Base-by-base conservation (phyloP, 2,888 invertebrate species). In the Metopia argyrocephala region DNA sequence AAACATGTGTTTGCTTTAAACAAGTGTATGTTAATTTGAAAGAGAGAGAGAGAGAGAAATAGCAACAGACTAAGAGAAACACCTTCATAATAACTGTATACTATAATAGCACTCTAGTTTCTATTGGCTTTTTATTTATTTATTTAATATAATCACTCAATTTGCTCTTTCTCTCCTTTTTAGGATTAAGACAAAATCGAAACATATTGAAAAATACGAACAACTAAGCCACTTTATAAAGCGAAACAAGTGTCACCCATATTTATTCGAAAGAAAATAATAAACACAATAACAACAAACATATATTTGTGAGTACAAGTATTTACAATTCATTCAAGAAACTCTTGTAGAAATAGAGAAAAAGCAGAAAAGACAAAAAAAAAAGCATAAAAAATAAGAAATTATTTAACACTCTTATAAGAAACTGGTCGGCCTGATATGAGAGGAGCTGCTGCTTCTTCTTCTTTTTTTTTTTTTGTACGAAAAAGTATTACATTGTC, bases 341-440 rank as follows among this genome's bases (percentile, higher is more conserved):
- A 50, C 20, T 54, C 18, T 48, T 28, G 4, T 18, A 62, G 20
- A 61, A 52, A 59, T 45, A 18, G 23, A 48, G 15, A 45, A 46
- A 18, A 21, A 57, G 27, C 27, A 56, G 5, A 15, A 4, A 23
- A 57, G 15, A 25, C 12, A 74, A 65, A 65, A 48, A 5, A 57
- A 5, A 57, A 48, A 23, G 3, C n/a, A 25, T 27, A 56, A 21
- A 27, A 28, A n/a, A 18, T 18, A 57, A 28, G 56, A 28, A 57
- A 27, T 0, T 2, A 28, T 3, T 3, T 57, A 7, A 50, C 7
- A 27, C n/a, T n/a, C n/a, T n/a, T n/a, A n/a, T n/a, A 27, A 52
- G 7, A 76, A 76, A 65, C 76, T 76, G 56, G 76, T 73, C 59
- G 73, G 68, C 73, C 76, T 73, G 76, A 73, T 59, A 25, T 50